Evolutionary conservation across 2,113 vertebrate genomes (phyloP).

Genomic region (Peromyscus californicus): DNA sequence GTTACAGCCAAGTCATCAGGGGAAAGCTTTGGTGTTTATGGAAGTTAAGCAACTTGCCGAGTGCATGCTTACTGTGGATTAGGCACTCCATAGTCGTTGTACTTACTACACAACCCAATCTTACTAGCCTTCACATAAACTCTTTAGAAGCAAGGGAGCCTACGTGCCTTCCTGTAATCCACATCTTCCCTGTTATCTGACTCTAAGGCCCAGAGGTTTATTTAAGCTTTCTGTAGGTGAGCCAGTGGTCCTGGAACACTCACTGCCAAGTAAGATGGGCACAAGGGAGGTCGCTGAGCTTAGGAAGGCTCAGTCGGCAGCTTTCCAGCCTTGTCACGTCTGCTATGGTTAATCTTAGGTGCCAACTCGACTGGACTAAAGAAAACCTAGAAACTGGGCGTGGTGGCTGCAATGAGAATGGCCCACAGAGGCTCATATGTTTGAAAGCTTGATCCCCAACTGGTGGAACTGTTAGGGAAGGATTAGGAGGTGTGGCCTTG

Average conservation of each 20-base stretch:
- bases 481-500: too few relatives aligned
- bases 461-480: too few relatives aligned
- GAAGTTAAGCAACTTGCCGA: background rate
- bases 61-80: background rate
- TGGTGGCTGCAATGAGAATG: too few relatives aligned
- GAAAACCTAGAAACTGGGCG: background rate
- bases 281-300: background rate
- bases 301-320: background rate
- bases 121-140: background rate
- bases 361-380: background rate
- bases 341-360: background rate
- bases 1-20: background rate
- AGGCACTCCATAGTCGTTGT: background rate
- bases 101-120: background rate
- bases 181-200: background rate
- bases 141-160: background rate
- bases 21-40: background rate
- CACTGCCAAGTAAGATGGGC: background rate
- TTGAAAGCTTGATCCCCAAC: too few relatives aligned
- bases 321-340: background rate
- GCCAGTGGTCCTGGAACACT: background rate
- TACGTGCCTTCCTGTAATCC: background rate
- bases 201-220: background rate
- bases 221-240: background rate
- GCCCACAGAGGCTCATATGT: too few relatives aligned